Evolutionary conservation across 2,888 invertebrate species (phyloP).

Genomic region (Pimpla rufipes): DNA sequence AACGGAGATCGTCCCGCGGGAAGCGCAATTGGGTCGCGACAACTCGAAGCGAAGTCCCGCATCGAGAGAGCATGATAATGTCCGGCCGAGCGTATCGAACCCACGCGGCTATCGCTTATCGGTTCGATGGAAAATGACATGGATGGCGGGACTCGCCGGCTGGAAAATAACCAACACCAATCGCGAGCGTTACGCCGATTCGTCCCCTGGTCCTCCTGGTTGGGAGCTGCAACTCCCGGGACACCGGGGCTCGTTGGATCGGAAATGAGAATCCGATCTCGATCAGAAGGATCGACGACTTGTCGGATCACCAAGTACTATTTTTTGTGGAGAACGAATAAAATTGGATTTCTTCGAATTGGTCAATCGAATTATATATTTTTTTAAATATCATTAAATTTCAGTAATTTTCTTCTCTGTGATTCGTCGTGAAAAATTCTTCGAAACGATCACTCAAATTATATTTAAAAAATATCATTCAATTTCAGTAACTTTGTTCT

Average conservation of each 20-base stretch:
- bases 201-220: not conserved
- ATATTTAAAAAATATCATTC: too few species aligned
- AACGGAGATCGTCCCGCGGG: conserved; percentile 40
- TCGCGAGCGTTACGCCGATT: conserved; percentile 48
- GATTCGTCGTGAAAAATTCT: too few species aligned
- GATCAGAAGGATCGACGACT: too few species aligned
- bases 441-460: too few species aligned
- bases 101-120: conserved; percentile 55
- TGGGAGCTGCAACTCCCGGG: conserved; percentile 5
- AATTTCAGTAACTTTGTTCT: too few species aligned
- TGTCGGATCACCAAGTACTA: too few species aligned
- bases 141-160: conserved; percentile 65
- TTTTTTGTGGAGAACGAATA: too few species aligned
- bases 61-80: conserved; percentile 23
- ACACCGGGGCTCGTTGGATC: not conserved
- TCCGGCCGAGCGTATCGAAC: conserved; percentile 61
- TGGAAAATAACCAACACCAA: conserved; percentile 50
- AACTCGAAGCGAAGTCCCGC: not conserved
- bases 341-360: too few species aligned
- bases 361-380: too few species aligned
- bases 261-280: too few species aligned
- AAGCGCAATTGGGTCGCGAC: conserved; percentile 53
- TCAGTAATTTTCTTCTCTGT: too few species aligned
- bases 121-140: conserved; percentile 67
- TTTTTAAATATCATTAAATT: too few species aligned